Base-by-base conservation (phyloP, 2,797 vertebrate genomes). In the Sebastes matsubarae region DNA sequence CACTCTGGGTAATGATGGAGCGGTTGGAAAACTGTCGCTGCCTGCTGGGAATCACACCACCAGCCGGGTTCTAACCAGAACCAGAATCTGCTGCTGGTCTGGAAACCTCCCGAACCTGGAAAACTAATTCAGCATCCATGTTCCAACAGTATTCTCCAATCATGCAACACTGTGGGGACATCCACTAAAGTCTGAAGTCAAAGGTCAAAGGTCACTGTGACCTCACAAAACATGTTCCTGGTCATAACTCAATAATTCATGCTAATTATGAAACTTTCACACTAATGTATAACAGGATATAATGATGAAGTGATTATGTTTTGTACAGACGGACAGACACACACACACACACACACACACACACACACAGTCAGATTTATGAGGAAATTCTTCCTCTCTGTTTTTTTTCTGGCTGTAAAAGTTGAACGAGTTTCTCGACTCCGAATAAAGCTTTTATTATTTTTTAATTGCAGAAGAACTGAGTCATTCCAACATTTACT, bases 351-450 rank as follows among this genome's bases (percentile, higher is more conserved):
- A 14, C 38, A 42, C 42, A 42, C 38, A 42, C 38, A 42, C 38
- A 46, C 42, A 20, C 42, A 46, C 16, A 46, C 16, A 46, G 42
- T 50, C 50, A 55, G 54, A 12, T 55, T 55, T 55, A 55, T 55
- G 68, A 72, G 86, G 86, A 89, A 89, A 88, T 60, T 88, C 79
- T 68, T 85, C 32, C 86, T 89, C 82, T 77, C 2, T 46, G 14
- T 46, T 50, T 73, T 52, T 85, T 82, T 79, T 69, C 86, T 82
- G 85, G 76, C 74, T 81, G 81, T 90, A 84, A 90, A 91, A 81
- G 11, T 25, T 60, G 72, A 84, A 34, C 60, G 16, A n/a, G 50
- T 52, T 52, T 52, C 20, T n/a, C 0, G 16, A 18, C 42, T 57
- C 36, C 9, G 34, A 82, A 46, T 13, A 2, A 75, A 61, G 30